These are phyloP conservation scores for Sturnira hondurensis DNA, from an alignment of 2,113 vertebrate species.

Conservation along the genomic window DNA sequence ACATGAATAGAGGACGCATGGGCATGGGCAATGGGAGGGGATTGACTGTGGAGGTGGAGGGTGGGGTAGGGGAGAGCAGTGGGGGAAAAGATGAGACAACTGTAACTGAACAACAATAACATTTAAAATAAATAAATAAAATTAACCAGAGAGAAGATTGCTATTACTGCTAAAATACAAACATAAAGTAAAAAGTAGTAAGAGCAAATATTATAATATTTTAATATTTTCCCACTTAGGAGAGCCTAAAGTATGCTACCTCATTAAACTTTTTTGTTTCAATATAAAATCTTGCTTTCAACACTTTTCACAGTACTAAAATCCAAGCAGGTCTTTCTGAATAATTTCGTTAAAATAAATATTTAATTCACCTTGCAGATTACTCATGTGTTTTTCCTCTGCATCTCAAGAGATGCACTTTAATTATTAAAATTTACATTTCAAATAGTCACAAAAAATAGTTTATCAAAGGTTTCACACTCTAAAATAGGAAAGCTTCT, in stretches of 20 bases:
- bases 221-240: neutral
- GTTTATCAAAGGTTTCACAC: neutral
- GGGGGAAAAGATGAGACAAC: no score
- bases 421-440: constrained; percentile 49
- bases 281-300: constrained; percentile 4
- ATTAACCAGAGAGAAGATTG: neutral
- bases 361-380: constrained; percentile 29
- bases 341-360: constrained; percentile 54
- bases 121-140: neutral
- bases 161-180: neutral
- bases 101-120: no score
- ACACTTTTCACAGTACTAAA: constrained; percentile 15
- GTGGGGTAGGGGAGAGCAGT: no score
- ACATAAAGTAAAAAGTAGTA: constrained; percentile 31
- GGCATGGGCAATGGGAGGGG: no score
- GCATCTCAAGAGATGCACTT: neutral
- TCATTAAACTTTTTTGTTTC: constrained; percentile 36
- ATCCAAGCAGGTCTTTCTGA: neutral
- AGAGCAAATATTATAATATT: constrained; percentile 6
- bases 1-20: no score
- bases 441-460: constrained; percentile 26
- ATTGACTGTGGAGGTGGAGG: no score
- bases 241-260: neutral
- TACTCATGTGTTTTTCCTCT: neutral
- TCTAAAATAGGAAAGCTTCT: neutral